Conservation (phyloP, 2,113 vertebrate species). For the Platichthys stellatus region DNA sequence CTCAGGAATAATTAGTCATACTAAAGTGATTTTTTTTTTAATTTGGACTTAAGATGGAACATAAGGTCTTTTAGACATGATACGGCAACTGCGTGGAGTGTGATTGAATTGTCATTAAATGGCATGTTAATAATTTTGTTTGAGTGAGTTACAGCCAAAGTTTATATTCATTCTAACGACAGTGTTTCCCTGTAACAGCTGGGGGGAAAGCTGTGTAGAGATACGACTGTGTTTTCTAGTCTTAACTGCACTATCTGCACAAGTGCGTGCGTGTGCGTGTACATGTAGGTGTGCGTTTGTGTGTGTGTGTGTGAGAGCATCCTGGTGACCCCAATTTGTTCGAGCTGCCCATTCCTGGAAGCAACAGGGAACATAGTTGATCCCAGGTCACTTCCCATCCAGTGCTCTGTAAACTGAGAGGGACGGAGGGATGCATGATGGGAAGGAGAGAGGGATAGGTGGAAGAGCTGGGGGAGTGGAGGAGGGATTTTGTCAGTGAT, state of each 20-base stretch:
- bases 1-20: background rate
- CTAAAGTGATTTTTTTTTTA: background rate
- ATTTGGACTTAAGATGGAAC: background rate
- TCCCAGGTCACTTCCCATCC: constrained; percentile 64
- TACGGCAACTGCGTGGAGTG: too few relatives aligned
- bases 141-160: constrained; percentile 1
- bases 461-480: constrained; percentile 13
- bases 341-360: constrained; percentile 46
- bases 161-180: constrained; percentile 10
- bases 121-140: too few relatives aligned
- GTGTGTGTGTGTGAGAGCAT: constrained; percentile 19
- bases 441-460: constrained; percentile 34
- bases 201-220: constrained; percentile 14
- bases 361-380: constrained; percentile 64
- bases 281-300: background rate
- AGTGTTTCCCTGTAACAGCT: constrained; percentile 14
- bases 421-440: constrained; percentile 36
- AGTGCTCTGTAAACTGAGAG: constrained; percentile 58
- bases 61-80: background rate
- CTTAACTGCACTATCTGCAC: constrained; percentile 4
- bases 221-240: constrained; percentile 32
- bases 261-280: background rate
- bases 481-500: constrained; percentile 7
- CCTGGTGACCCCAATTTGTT: constrained; percentile 75
- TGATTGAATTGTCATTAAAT: too few relatives aligned